These are phyloP conservation scores for Drosophila birchii DNA, from an alignment of 2,888 invertebrate genomes.

Conservation along the genomic window DNA sequence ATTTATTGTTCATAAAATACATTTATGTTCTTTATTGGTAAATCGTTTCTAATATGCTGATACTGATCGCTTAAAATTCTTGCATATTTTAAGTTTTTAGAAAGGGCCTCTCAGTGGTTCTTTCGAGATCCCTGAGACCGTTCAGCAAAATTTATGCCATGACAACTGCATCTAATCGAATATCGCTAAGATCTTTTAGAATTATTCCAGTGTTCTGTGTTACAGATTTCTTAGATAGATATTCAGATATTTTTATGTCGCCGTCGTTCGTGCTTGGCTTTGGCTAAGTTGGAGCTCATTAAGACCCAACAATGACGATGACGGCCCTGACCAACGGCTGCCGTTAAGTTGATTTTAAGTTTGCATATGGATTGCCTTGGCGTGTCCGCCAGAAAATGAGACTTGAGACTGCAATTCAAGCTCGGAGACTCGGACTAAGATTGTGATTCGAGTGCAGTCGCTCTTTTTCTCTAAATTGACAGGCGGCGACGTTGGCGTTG, in stretches of 20 bases:
- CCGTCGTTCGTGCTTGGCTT: constrained; percentile 27
- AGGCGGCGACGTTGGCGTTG: constrained; percentile 39
- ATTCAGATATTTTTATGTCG: constrained; percentile 29
- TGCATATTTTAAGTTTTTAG: constrained; percentile 31
- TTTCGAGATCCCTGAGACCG: neutral
- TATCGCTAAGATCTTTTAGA: constrained; percentile 14
- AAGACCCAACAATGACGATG: constrained; percentile 32
- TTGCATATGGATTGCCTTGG: constrained; percentile 44
- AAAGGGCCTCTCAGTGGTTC: constrained; percentile 27
- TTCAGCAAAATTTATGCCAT: neutral
- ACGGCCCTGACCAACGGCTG: constrained; percentile 44
- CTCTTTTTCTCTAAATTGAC: constrained; percentile 31
- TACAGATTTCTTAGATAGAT: constrained; percentile 26
- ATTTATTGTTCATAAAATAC: neutral
- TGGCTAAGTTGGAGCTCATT: constrained; percentile 29
- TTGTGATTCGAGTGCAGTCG: constrained; percentile 13
- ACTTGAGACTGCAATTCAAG: constrained; percentile 35
- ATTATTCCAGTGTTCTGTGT: constrained; percentile 17
- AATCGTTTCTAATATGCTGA: neutral
- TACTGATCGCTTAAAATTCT: neutral
- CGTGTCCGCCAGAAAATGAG: constrained; percentile 39
- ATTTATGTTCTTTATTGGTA: neutral
- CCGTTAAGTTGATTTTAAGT: constrained; percentile 10
- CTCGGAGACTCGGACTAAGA: constrained; percentile 9
- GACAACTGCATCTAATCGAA: constrained; percentile 22